Percentiles rank a stretch among this genome's conserved stretches.
Evolutionary conservation across 2,888 invertebrate genomes (phyloP).

Genomic region (Congeria kusceri): DNA sequence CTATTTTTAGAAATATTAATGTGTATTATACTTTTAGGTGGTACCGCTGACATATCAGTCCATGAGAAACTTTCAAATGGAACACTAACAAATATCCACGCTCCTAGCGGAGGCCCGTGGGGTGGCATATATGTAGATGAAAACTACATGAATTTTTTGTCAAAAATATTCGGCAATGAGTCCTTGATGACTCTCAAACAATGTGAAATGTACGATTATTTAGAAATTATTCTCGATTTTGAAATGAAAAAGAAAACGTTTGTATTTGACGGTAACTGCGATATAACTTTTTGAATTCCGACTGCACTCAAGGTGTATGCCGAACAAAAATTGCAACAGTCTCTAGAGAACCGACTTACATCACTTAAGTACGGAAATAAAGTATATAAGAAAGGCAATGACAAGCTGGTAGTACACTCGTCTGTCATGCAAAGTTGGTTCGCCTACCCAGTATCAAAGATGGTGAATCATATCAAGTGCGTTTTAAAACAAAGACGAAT

Average conservation of each 20-base stretch:
- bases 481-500: background rate
- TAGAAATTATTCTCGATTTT: background rate
- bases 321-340: background rate
- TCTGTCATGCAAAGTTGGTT: background rate
- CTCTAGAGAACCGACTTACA: background rate
- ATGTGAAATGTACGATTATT: conserved; percentile 2
- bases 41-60: background rate
- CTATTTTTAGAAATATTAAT: too few relatives aligned
- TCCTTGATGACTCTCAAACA: background rate
- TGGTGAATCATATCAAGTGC: background rate
- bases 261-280: background rate
- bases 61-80: background rate
- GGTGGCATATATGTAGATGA: conserved; percentile 1
- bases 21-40: background rate
- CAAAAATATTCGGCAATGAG: background rate
- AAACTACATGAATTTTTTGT: background rate
- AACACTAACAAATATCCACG: background rate
- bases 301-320: background rate
- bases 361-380: background rate
- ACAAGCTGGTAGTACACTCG: background rate
- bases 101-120: background rate
- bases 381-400: background rate
- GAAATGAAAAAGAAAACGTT: background rate
- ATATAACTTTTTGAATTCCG: background rate
- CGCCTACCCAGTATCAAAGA: background rate